Base-by-base conservation (phyloP, 1,140 invertebrate genomes). In the Chlorops oryzae region DNA sequence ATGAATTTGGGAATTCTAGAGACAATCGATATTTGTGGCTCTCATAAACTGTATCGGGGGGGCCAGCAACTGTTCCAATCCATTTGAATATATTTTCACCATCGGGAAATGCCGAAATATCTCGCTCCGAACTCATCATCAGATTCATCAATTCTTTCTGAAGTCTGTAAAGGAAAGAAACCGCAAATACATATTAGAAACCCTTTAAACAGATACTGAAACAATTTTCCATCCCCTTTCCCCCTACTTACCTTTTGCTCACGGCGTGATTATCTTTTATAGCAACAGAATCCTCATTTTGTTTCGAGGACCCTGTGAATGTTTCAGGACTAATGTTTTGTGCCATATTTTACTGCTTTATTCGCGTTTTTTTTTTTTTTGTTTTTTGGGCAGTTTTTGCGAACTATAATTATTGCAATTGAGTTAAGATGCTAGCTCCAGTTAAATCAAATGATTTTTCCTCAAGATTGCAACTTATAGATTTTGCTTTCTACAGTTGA, bases 21-120 rank as follows among this genome's bases (percentile, higher is more conserved):
- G 81, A 83, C 40, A 98, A 76, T 73, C 93, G 94, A 72, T 93
- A 98, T 39, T 83, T 86, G 50, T 96, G 80, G 9, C 84, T 85
- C 57, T 90, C 84, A 70, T 95, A 97, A 13, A 92, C 92, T 20
- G 93, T 96, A 58, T 89, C 91, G 55, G 75, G 76, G 5, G 92
- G 88, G 9, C 95, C 95, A 62, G 82, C 79, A 56, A 97, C 92
- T 10, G 94, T 98, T 20, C 90, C 94, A 60, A 96, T 84, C 95
- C 95, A 98, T 74, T 87, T 90, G 66, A 96, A 96, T 13, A 98
- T 77, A 75, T 96, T 96, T 66, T 97, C 93, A 50, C 92, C 91
- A 59, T 96, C 91, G 3, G 95, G 95, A 77, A 97, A 98, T 25
- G 94, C 95, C 34, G 93, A 96, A 32, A 97, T 87, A 15, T 88